Base-by-base conservation (phyloP, 2,797 vertebrate species). In the Aldrovandia affinis region DNA sequence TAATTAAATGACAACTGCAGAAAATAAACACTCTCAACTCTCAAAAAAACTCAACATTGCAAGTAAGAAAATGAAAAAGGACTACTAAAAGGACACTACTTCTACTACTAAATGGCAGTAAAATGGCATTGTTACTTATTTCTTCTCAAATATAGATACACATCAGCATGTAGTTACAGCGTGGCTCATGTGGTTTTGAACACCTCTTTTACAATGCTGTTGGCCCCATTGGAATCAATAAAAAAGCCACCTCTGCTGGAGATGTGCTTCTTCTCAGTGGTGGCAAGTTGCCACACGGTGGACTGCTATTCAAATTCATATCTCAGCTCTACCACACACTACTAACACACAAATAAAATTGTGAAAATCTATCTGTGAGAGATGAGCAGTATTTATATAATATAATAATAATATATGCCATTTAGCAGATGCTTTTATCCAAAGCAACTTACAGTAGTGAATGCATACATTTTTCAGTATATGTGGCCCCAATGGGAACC, bases 201-300 rank as follows among this genome's bases (percentile, higher is more conserved):
- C 39, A 47, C n/a, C 39, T 20, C 73, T 25, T 77, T 47, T n/a
- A n/a, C 42, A 47, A 47, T n/a, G 42, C 42, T 77, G 73, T 77
- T 20, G 47, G 73, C 42, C 73, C 42, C 73, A 77, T 42, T 77
- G 73, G 73, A 77, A 39, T 77, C 73, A 77, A 77, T 77, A 77
- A 77, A 47, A 77, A 77, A 39, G 73, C 47, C 73, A 77, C 22
- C 42, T 47, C 22, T 47, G 73, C 73, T 47, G 20, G 73, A 77
- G 73, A 77, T 77, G 39, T 18, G 73, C 73, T 77, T 75, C 42
- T 75, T 47, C 47, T 77, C 22, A 47, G 47, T 9, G 22, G 68
- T 33, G 20, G 15, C 68, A 73, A 12, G 42, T 77, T 77, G 20
- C 55, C 2, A 0, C 55, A 57, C 14, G 55, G 15, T 57, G 15